phyloP scores from a whole-genome alignment of 2,797 vertebrate species.

The Gymnothorax reevesii region DNA sequence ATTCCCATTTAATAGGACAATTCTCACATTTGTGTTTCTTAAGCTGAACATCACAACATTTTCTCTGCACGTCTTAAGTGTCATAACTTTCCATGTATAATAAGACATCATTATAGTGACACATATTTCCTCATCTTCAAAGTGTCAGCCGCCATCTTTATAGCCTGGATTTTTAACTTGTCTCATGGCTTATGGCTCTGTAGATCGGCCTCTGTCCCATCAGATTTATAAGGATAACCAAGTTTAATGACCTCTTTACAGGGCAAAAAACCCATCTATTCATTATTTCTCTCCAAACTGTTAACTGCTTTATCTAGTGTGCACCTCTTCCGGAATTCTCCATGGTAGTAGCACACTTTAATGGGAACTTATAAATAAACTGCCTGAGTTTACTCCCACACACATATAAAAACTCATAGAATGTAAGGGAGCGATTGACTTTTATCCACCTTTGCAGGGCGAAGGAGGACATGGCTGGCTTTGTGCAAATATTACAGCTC shows the following conservation, averaged over 20 bases:
- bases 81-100: conserved; percentile 2
- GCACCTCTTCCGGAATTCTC: conserved; percentile 57
- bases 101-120: conserved; percentile 20
- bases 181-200: conserved; percentile 24
- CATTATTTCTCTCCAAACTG: conserved; percentile 61
- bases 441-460: conserved; percentile 67
- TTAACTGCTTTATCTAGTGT: conserved; percentile 69
- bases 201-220: conserved; percentile 40
- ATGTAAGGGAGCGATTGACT: conserved; percentile 52
- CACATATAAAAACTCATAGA: conserved; percentile 38
- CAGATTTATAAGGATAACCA: conserved; percentile 50
- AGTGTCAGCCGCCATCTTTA: conserved; percentile 27
- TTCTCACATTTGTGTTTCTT: conserved; percentile 8
- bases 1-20: neutral
- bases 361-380: conserved; percentile 77
- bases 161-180: conserved; percentile 26
- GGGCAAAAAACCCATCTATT: conserved; percentile 45
- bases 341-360: conserved; percentile 72
- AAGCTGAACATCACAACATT: neutral
- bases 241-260: conserved; percentile 50
- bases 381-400: conserved; percentile 64
- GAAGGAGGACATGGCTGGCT: conserved; percentile 67
- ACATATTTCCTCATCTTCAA: conserved; percentile 26
- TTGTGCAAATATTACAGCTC: conserved; percentile 71
- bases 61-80: neutral